phyloP scores from a whole-genome alignment of 2,113 vertebrate species.

The Pycnonotus jocosus region DNA sequence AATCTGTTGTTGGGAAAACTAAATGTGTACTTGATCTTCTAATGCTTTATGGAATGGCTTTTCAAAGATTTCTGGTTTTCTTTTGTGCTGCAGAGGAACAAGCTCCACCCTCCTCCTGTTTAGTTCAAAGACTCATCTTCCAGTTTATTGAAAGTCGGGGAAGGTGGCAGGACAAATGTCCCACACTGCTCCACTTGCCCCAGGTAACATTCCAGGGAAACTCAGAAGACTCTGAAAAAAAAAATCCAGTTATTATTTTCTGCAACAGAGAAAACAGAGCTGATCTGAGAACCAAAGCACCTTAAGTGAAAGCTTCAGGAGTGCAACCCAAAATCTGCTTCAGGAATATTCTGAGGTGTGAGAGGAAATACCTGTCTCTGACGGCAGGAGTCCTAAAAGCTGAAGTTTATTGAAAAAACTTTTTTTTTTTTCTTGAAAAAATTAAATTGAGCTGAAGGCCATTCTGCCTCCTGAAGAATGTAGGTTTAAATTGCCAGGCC shows the following conservation, averaged over 20 bases:
- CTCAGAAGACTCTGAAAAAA: neutral
- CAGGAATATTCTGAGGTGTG: neutral
- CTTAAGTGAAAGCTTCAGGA: neutral
- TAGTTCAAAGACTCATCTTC: slow-evolving; percentile 76
- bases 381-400: neutral
- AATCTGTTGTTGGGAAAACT: neutral
- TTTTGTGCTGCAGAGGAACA: slow-evolving; percentile 61
- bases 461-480: neutral
- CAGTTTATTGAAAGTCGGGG: slow-evolving; percentile 66
- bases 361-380: neutral
- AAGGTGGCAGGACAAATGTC: slow-evolving; percentile 66
- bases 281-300: neutral
- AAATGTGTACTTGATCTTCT: neutral
- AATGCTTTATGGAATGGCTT: neutral
- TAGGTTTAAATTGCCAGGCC: neutral
- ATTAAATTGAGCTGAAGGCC: neutral
- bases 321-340: neutral
- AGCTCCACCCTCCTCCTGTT: slow-evolving; percentile 68
- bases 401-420: neutral
- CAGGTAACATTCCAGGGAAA: slow-evolving; percentile 62
- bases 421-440: neutral
- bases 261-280: neutral
- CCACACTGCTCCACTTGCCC: slow-evolving; percentile 56
- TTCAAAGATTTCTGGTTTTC: neutral
- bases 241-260: neutral